These are phyloP conservation scores for Macrosoma leucophasiata DNA, from an alignment of 2,888 invertebrate genomes.

Conservation along the genomic window DNA sequence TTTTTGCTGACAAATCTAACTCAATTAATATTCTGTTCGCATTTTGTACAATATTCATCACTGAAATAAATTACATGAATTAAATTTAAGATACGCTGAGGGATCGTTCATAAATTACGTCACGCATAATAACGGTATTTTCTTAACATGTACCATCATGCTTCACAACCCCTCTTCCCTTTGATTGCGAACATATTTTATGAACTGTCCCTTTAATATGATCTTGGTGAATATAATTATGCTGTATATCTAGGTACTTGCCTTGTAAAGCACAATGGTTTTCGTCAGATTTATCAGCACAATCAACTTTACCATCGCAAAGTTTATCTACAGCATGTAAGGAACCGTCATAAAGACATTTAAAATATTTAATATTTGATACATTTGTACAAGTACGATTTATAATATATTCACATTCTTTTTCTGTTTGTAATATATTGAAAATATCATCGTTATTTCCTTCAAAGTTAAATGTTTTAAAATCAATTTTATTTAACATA, in stretches of 20 bases:
- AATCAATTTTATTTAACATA: not conserved
- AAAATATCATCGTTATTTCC: constrained; percentile 4
- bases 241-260: too few relatives aligned
- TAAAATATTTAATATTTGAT: constrained; percentile 35
- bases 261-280: constrained; percentile 42
- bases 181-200: too few relatives aligned
- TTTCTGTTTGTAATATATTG: not conserved
- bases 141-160: too few relatives aligned
- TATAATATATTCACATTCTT: constrained; percentile 20
- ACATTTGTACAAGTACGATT: constrained; percentile 37
- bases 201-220: too few relatives aligned
- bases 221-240: too few relatives aligned
- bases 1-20: constrained; percentile 32
- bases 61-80: constrained; percentile 36
- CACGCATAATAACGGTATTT: too few relatives aligned
- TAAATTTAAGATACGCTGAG: too few relatives aligned
- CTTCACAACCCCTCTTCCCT: too few relatives aligned
- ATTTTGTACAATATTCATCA: constrained; percentile 32
- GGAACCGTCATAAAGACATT: constrained; percentile 35
- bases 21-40: constrained; percentile 34
- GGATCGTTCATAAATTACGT: too few relatives aligned
- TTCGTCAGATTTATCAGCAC: constrained; percentile 48
- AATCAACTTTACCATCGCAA: constrained; percentile 47
- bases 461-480: not conserved
- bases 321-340: constrained; percentile 37